Evolutionary conservation across 2,113 vertebrate species (phyloP), one percentile per base, ranked within the genome.

Genomic region (Sinocyclocheilus rhinocerous): DNA sequence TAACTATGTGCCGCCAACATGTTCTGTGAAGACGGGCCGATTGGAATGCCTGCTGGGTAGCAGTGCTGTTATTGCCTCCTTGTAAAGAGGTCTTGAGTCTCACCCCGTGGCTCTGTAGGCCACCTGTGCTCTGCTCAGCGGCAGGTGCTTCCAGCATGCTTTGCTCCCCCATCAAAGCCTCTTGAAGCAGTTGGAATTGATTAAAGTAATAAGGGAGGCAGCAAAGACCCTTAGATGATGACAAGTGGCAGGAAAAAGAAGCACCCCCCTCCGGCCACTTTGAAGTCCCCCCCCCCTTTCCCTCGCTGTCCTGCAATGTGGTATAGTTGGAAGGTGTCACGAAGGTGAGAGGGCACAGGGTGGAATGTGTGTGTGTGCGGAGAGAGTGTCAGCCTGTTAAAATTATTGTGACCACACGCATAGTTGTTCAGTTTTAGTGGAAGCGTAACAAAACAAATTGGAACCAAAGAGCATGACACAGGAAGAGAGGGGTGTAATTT

Each of bases 131-230:
- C 42, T 45, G 42, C 42, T 45, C 42, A 45, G 42, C 42, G 10
- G 42, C 42, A 45, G 42, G 42, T 45, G 42, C 42, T 45, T 10
- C 42, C 42, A 45, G 42, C 42, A 45, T 45, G 42, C 42, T 10
- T 45, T 45, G 42, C 42, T 11, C 42, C 90, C 92, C 92, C 94
- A 93, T 95, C 94, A 95, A 95, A 95, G 94, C 92, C 87, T 93
- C 90, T 91, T 73, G 88, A 89, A 93, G 93, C 93, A 95, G 93
- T 94, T 95, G 95, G 94, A 93, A 95, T 93, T 94, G 94, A 95
- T 95, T 95, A 95, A 93, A 93, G 93, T 94, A 94, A 94, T 92
- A 94, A 95, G 92, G 91, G 91, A 91, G 93, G 92, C 92, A 92
- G 93, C 92, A 89, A 92, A 63, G 91, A 91, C 92, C 91, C 92